phyloP scores from a whole-genome alignment of 2,797 vertebrate genomes.

The Arrhamphus sclerolepis region DNA sequence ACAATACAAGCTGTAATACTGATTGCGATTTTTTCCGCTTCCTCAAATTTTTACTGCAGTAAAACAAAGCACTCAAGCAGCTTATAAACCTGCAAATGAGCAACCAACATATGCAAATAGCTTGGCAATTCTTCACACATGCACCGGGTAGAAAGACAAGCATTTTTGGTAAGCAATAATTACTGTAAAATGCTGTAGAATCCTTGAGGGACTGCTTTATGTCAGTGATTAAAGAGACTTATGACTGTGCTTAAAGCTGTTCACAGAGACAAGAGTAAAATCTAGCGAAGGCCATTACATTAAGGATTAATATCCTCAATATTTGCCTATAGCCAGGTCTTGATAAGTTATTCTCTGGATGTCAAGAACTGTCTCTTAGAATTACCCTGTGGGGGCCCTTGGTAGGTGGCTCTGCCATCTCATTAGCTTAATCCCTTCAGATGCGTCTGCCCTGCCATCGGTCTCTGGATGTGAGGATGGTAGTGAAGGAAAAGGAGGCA shows the following conservation, averaged over 20 bases:
- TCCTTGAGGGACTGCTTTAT: slow-evolving; percentile 68
- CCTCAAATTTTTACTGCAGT: slow-evolving; percentile 39
- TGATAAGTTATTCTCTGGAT: slow-evolving; percentile 72
- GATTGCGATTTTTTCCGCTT: slow-evolving; percentile 47
- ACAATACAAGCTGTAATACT: slow-evolving; percentile 36
- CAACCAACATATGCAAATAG: slow-evolving; percentile 63
- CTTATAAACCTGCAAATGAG: slow-evolving; percentile 61
- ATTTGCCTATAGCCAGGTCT: slow-evolving; percentile 71
- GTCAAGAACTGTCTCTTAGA: slow-evolving; percentile 69
- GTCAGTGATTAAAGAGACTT: slow-evolving; percentile 76
- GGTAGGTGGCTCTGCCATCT: slow-evolving; percentile 78
- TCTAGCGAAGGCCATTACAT: slow-evolving; percentile 71
- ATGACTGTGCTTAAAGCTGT: slow-evolving; percentile 67
- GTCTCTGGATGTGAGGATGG: slow-evolving; percentile 63
- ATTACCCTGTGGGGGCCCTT: slow-evolving; percentile 61
- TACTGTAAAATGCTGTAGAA: slow-evolving; percentile 69
- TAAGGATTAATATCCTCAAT: slow-evolving; percentile 75
- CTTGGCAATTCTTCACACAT: slow-evolving; percentile 60
- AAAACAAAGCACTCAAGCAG: slow-evolving; percentile 57
- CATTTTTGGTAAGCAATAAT: slow-evolving; percentile 62
- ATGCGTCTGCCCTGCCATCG: slow-evolving; percentile 73
- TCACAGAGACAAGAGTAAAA: slow-evolving; percentile 67
- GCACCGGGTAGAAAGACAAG: slow-evolving; percentile 39
- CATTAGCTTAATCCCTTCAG: slow-evolving; percentile 81
- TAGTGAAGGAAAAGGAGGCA: slow-evolving; percentile 41